A percentile compares a stretch with the other conserved stretches of the same genome.
Evolutionary conservation across 2,113 vertebrate genomes (phyloP).

Genomic region (Tichodroma muraria): DNA sequence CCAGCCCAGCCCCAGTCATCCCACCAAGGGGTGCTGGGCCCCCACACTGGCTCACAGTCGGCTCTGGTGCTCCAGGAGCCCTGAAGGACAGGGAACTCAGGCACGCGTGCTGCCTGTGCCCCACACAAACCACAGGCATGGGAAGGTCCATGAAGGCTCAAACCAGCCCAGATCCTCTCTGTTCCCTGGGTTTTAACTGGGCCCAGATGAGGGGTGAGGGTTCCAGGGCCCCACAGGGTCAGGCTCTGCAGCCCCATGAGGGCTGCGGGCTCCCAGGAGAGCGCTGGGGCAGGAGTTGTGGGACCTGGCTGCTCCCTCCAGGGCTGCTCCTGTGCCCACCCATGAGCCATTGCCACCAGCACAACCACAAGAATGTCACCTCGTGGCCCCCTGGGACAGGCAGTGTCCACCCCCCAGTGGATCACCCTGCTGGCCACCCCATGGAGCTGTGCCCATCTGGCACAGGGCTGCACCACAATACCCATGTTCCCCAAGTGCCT

Average conservation of each 20-base stretch:
- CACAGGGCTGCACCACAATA: neutral
- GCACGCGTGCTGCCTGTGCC: neutral
- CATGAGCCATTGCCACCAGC: rapidly evolving
- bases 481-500: neutral
- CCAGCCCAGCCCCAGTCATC: neutral
- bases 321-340: neutral
- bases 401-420: neutral
- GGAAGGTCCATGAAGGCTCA: neutral
- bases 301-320: neutral
- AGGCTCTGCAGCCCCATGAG: neutral
- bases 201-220: neutral
- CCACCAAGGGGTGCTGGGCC: neutral
- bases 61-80: neutral
- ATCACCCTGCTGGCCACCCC: neutral
- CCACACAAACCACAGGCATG: rapidly evolving
- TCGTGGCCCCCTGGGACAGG: neutral
- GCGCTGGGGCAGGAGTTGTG: neutral
- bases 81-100: rapidly evolving
- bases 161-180: neutral
- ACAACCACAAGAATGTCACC: neutral
- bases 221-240: neutral
- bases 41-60: rapidly evolving
- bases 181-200: neutral
- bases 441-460: neutral
- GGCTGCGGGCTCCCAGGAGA: neutral